Percentiles rank a stretch among this genome's conserved stretches.
Conservation (phyloP, 2,113 vertebrate species). For the Thymallus thymallus region DNA sequence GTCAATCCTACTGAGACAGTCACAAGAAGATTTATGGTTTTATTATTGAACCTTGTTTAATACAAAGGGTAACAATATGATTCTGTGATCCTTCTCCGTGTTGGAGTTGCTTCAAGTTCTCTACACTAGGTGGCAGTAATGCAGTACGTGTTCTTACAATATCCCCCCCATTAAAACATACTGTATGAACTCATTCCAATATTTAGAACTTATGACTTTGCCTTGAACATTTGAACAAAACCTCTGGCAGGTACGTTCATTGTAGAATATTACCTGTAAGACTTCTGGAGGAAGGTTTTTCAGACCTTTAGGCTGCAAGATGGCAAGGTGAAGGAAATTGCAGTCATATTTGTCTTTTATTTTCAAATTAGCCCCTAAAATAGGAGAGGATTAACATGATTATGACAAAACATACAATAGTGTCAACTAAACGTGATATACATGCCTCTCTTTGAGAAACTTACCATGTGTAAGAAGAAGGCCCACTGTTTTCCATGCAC, state of each 20-base stretch:
- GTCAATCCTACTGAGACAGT: background rate
- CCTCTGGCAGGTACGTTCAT: background rate
- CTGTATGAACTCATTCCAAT: background rate
- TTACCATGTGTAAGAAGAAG: slow-evolving; percentile 56
- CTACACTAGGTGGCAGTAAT: slow-evolving; percentile 21
- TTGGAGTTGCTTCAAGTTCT: too few relatives aligned
- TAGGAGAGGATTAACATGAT: background rate
- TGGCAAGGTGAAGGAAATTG: slow-evolving; percentile 85
- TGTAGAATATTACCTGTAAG: slow-evolving; percentile 75
- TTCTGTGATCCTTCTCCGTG: background rate
- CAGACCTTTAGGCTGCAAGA: slow-evolving; percentile 81
- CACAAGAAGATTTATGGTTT: background rate
- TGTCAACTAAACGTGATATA: background rate
- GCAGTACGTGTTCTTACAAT: background rate
- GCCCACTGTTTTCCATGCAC: slow-evolving; percentile 85
- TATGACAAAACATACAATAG: background rate
- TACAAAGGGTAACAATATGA: background rate
- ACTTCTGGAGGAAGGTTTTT: slow-evolving; percentile 77
- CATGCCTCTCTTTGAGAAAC: background rate
- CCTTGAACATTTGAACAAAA: background rate
- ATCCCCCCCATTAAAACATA: background rate
- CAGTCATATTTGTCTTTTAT: slow-evolving; percentile 81
- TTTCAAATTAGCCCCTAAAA: slow-evolving; percentile 79
- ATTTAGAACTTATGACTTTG: too few relatives aligned
- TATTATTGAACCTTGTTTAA: background rate